phyloP scores from a whole-genome alignment of 2,113 vertebrate species.

The Menura novaehollandiae region DNA sequence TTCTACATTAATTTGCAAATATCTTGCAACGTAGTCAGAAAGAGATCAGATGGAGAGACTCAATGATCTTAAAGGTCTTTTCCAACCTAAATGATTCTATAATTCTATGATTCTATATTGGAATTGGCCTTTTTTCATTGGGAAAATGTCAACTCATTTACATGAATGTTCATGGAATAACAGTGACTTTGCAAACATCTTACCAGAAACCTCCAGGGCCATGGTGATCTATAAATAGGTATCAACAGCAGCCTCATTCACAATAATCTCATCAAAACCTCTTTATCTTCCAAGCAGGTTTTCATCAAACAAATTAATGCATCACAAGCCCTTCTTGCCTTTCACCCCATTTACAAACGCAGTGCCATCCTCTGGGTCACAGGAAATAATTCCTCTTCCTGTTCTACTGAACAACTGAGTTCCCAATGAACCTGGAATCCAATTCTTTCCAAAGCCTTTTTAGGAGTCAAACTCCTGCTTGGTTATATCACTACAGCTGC shows the following conservation, averaged over 20 bases:
- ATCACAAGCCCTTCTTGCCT: neutral
- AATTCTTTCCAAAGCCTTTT: neutral
- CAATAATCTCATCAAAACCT: neutral
- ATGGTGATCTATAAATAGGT: neutral
- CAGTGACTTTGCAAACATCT: neutral
- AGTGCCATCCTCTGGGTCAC: neutral
- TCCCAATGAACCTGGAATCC: neutral
- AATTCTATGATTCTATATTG: neutral
- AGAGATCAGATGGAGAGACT: neutral
- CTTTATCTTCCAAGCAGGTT: neutral
- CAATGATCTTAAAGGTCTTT: neutral
- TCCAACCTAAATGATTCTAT: neutral
- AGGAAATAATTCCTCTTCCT: neutral
- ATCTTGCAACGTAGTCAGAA: neutral
- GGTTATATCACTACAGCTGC: neutral
- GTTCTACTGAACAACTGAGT: neutral
- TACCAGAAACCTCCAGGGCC: neutral
- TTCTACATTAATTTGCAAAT: neutral
- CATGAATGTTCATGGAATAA: neutral
- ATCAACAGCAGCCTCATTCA: neutral
- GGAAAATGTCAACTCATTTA: neutral
- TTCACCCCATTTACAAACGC: neutral
- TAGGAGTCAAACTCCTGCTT: neutral
- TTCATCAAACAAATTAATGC: neutral
- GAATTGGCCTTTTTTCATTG: neutral